Evolutionary conservation across 2,113 vertebrate species (phyloP).

Genomic region (Lathamus discolor): DNA sequence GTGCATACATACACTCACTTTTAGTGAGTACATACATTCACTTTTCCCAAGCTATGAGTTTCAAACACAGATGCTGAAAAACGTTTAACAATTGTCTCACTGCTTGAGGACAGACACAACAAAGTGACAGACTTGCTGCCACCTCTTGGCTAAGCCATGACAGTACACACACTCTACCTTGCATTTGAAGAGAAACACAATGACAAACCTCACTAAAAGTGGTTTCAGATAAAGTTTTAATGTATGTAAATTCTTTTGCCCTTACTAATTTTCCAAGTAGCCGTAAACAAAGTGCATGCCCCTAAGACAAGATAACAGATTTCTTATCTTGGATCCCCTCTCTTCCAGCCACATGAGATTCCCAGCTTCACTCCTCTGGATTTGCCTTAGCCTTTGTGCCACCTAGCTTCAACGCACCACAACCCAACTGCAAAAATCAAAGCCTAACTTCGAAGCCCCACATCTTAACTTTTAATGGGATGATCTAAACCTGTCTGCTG

Average conservation of each 20-base stretch:
- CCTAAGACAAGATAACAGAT: neutral
- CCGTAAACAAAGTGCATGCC: neutral
- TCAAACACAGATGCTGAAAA: neutral
- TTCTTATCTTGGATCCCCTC: neutral
- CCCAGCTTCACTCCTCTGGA: neutral
- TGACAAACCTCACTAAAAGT: neutral
- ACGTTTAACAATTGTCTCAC: neutral
- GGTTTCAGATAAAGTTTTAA: neutral
- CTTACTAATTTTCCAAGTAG: neutral
- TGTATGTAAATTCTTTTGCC: neutral
- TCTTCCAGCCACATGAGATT: neutral
- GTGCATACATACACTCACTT: neutral
- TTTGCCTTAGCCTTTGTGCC: neutral
- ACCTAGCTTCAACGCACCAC: neutral
- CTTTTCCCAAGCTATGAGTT: neutral
- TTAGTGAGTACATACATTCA: neutral
- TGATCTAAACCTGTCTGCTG: neutral
- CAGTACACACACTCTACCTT: neutral
- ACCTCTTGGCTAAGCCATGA: neutral
- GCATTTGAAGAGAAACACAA: fast-evolving
- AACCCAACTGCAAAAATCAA: neutral
- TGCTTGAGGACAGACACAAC: neutral
- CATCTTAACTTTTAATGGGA: neutral
- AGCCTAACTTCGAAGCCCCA: neutral
- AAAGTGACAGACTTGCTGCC: neutral